Evolutionary conservation across 2,888 invertebrate species (phyloP), one percentile per base, ranked within the genome.

Genomic region (Linnaemya vulpina): DNA sequence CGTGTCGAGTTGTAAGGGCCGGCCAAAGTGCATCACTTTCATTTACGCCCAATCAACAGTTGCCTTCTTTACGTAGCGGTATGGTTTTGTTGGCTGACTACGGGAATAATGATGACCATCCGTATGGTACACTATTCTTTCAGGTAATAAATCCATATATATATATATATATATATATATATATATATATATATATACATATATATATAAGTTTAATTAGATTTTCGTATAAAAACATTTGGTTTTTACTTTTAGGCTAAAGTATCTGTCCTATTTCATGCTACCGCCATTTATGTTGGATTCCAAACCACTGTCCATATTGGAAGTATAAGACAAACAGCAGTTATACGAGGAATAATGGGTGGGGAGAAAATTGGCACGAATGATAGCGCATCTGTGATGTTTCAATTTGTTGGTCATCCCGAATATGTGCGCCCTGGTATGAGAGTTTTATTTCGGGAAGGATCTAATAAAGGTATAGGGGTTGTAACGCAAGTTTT

Each of bases 231-330:
- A 10, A 30, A 17, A 17, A 11, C 17, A 1, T 38, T 38, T 3
- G 2, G 30, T n/a, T 43, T 5, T 11, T 51, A 89, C 83, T 95
- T 94, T 87, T 93, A 97, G 95, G 99, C 99, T 0, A 96, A 96
- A 67, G 96, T 99, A 0, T 95, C 96, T 51, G 95, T 99, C 0
- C 93, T 99, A n/a, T 96, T 96, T 86, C 98, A 98, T 91, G 95
- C 96, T 0, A 97, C 96, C 0, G 95, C 96, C 15, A 97, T 98
- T 83, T 95, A 94, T 86, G 95, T 95, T 5, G 97, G 97, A 38
- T 97, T 97, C 91, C 97, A 97, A 92, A 97, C 98, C 22, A 98
- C 98, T 0, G 96, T 99, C 0, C 98, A 99, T 92, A 97, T 99
- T 71, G 99, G 98, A 0, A 98, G 98, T 89, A 97, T 99, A 9